Base-by-base conservation (phyloP, 1,140 invertebrate genomes). In the Contarinia nasturtii region DNA sequence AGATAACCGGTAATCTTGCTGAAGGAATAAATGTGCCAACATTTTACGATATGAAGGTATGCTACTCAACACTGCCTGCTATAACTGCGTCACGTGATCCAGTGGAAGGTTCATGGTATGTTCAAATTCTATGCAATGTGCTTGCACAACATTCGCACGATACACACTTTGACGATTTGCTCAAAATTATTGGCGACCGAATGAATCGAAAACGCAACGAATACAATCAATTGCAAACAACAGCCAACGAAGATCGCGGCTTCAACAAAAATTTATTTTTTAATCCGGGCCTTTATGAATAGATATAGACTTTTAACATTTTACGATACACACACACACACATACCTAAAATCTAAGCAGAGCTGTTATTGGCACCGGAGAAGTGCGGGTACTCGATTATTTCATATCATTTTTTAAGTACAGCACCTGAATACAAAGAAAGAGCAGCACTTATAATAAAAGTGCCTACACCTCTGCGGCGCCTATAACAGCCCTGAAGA, bases 41-140 rank as follows among this genome's bases (percentile, higher is more conserved):
- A 33, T 72, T 69, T 57, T 69, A 69, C 12, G 79, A 85, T 60
- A 75, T 77, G 33, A 57, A 82, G 11, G 67, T 82, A 27, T 74
- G 71, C 33, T 71, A 80, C 62, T 75, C 79, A 20, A 83, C 77
- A 5, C 52, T 76, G 2, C 71, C 74, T 14, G 73, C 79, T 8
- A 72, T 70, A 53, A 69, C 73, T 42, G 74, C 83, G 18, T 73
- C 75, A 57, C 67, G 84, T 40, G 77, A 86, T 60, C 55, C 49
- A 0, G 49, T 56, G 7, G 56, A 55, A 19, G 84, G 83, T 15
- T 79, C 79, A 47, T 85, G 81, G 79, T 85, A 80, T 55, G 79
- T 87, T 46, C 77, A 83, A 56, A 67, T 72, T 47, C 64, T 87
- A 42, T 86, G 82, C 60, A 66, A 79, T 55, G 69, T 77, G 49